Evolutionary conservation across 2,113 vertebrate species (phyloP).

Genomic region (Centropus unirufus): DNA sequence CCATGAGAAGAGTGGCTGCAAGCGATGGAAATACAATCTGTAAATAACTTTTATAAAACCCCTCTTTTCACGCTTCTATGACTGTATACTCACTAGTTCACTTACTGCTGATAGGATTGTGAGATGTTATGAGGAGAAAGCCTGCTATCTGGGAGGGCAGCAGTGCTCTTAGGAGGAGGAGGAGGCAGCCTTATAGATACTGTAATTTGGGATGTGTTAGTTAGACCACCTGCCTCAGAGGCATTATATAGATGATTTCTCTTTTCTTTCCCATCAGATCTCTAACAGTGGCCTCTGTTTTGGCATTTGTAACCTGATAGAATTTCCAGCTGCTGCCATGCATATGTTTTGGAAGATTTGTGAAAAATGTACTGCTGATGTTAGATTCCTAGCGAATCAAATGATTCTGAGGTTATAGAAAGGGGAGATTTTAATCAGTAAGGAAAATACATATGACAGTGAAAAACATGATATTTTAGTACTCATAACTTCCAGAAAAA

Average conservation of each 20-base stretch:
- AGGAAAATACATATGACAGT: background rate
- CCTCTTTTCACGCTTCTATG: accelerated
- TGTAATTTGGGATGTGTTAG: background rate
- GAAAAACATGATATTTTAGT: background rate
- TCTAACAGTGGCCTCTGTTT: background rate
- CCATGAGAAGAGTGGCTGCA: background rate
- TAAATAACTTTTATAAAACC: background rate
- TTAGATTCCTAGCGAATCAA: background rate
- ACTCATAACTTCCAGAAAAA: background rate
- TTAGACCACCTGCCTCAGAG: background rate
- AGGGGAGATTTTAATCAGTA: background rate
- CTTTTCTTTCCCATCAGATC: background rate
- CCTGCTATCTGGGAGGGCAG: background rate
- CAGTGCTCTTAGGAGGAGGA: background rate
- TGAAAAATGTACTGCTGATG: background rate
- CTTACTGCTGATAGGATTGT: background rate
- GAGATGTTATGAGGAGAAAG: background rate
- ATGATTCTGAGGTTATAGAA: background rate
- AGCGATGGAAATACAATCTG: background rate
- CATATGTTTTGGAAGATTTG: background rate
- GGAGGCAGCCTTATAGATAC: background rate
- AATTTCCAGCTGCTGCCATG: background rate
- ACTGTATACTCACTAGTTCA: background rate
- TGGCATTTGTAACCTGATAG: background rate
- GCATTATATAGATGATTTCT: background rate